phyloP scores from a whole-genome alignment of 2,888 invertebrate species.

The Craniophora ligustri region DNA sequence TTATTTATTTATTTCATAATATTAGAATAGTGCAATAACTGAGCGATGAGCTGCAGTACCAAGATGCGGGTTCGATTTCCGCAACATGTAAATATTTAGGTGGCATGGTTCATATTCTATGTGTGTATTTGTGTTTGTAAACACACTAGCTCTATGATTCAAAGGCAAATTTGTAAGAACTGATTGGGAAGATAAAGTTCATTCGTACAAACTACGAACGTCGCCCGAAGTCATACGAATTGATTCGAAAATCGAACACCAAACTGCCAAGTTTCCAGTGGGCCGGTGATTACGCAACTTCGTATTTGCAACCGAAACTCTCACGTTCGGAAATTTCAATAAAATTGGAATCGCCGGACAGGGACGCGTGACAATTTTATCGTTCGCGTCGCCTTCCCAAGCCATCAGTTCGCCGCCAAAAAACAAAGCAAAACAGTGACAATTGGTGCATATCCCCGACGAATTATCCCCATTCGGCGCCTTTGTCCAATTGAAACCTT shows the following conservation, averaged over 20 bases:
- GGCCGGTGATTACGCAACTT: constrained; percentile 33
- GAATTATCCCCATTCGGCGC: constrained; percentile 87
- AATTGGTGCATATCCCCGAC: constrained; percentile 88
- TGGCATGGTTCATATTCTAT: too few relatives aligned
- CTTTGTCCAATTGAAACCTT: constrained; percentile 87
- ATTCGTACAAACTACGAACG: too few relatives aligned
- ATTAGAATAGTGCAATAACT: too few relatives aligned
- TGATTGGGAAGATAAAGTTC: too few relatives aligned
- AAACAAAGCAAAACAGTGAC: constrained; percentile 85
- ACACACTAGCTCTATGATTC: too few relatives aligned
- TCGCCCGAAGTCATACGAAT: too few relatives aligned
- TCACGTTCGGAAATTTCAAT: constrained; percentile 51
- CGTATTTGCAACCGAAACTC: constrained; percentile 46
- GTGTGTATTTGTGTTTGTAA: too few relatives aligned
- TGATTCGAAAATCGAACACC: constrained; percentile 13
- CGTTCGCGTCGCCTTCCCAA: constrained; percentile 58
- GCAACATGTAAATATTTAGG: too few relatives aligned
- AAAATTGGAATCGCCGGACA: constrained; percentile 51
- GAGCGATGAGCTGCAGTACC: too few relatives aligned
- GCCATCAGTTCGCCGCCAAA: constrained; percentile 72
- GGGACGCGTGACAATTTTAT: constrained; percentile 78
- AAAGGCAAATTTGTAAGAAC: too few relatives aligned
- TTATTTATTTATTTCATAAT: too few relatives aligned
- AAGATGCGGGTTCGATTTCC: too few relatives aligned
- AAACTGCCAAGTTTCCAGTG: constrained; percentile 7